Base-by-base conservation (phyloP, 2,888 invertebrate species). In the Adela reaumurella region DNA sequence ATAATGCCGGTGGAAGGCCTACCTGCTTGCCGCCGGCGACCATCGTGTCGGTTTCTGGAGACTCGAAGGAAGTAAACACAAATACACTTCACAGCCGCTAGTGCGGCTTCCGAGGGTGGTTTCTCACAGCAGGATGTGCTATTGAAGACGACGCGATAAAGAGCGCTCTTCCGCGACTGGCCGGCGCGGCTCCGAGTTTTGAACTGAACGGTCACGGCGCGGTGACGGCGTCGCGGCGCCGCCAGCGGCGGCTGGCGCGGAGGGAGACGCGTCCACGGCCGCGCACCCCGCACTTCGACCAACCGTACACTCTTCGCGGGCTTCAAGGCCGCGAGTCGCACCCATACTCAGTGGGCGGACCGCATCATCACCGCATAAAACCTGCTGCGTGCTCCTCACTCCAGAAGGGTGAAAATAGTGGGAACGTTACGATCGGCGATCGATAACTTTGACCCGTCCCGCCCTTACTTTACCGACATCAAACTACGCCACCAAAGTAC, bases 21-120 rank as follows among this genome's bases (percentile, higher is more conserved):
- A 81, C 80, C 79, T 80, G 79, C 67, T 81, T 81, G 57, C 79
- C 79, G 63, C 80, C 79, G 62, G 79, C 79, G 54, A 81, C 80
- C 80, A 80, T 80, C 59, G 59, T 73, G 14, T 47, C 49, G 11
- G 35, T 35, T n/a, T 35, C 70, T 63, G 64, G 63, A 58, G 63
- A 62, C 60, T 56, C 55, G 57, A 55, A 50, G 54, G n/a, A 43
- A 17, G 17, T 19, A 11, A 6, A n/a, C n/a, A 16, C 29, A 35
- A 14, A 19, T 43, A 28, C 50, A 50, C 49, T 47, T 41, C 50
- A 44, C 35, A 17, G 45, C 53, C 54, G 35, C 45, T 42, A 18
- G 41, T 45, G 28, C 46, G 28, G 46, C 29, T 19, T 17, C 17
- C 46, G 16, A 17, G 19, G 18, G 43, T 18, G 47, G 20, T 29